Conservation (phyloP, 2,888 invertebrate species). For the Baronia brevicornis region DNA sequence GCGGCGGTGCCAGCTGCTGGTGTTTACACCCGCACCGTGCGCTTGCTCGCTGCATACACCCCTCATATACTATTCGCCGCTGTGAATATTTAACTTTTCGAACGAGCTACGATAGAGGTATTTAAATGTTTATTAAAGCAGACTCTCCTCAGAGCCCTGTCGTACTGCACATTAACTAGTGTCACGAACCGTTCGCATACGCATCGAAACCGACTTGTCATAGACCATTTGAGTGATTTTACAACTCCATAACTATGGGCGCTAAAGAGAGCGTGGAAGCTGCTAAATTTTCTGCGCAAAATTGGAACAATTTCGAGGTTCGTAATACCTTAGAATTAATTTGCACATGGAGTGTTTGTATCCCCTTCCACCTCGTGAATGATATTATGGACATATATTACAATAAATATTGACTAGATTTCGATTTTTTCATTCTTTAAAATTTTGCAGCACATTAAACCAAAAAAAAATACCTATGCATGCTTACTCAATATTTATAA, state of each 20-base stretch:
- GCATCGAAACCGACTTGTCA: conserved; percentile 64
- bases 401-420: conserved; percentile 25
- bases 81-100: conserved; percentile 68
- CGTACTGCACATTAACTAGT: conserved; percentile 60
- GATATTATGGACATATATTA: conserved; percentile 34
- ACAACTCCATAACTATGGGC: conserved; percentile 79
- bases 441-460: conserved; percentile 54
- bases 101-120: conserved; percentile 66
- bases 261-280: conserved; percentile 89
- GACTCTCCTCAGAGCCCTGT: conserved; percentile 55
- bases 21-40: conserved; percentile 56
- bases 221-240: conserved; percentile 68
- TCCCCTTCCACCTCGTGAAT: conserved; percentile 62
- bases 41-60: conserved; percentile 53
- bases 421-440: conserved; percentile 37
- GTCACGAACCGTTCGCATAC: conserved; percentile 63
- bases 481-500: conserved; percentile 9
- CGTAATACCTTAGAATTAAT: conserved; percentile 71
- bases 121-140: conserved; percentile 60
- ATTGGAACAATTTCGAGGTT: conserved; percentile 88
- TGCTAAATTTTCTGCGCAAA: conserved; percentile 87
- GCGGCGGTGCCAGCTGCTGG: conserved; percentile 51
- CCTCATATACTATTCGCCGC: conserved; percentile 67
- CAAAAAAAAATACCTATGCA: conserved; percentile 20
- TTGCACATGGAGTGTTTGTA: conserved; percentile 74